phyloP scores from a whole-genome alignment of 2,797 vertebrate genomes.

The Pantherophis vulpinus region DNA sequence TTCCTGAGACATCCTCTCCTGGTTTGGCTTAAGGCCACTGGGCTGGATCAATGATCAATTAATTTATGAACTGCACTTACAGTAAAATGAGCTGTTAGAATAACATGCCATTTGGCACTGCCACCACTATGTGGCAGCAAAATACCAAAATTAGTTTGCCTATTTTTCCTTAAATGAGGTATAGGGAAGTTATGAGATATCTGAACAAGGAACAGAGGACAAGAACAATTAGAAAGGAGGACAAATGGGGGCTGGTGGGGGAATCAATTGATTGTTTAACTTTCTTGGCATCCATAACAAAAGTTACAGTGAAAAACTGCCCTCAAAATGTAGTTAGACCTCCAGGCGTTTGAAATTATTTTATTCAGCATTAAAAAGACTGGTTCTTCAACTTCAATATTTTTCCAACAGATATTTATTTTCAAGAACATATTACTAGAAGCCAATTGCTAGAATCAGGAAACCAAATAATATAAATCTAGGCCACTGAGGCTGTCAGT shows the following conservation, averaged over 20 bases:
- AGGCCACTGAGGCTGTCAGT: neutral
- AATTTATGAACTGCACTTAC: neutral
- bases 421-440: neutral
- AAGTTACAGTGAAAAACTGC: neutral
- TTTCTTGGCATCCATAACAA: neutral
- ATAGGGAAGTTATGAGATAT: neutral
- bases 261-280: neutral
- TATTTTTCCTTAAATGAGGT: neutral
- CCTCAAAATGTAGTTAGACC: neutral
- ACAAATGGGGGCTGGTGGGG: neutral
- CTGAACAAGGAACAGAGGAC: neutral
- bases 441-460: neutral
- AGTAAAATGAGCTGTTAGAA: neutral
- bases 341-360: neutral
- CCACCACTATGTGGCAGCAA: slow-evolving; percentile 20
- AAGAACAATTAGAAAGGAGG: neutral
- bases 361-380: neutral
- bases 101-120: neutral
- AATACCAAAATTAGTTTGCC: neutral
- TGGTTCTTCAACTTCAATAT: neutral
- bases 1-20: neutral
- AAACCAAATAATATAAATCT: neutral
- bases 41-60: neutral
- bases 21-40: neutral
- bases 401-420: neutral